Percentiles rank a stretch among this genome's conserved stretches.
Conservation (phyloP, 1,140 invertebrate species). For the Aphidius gifuensis region DNA sequence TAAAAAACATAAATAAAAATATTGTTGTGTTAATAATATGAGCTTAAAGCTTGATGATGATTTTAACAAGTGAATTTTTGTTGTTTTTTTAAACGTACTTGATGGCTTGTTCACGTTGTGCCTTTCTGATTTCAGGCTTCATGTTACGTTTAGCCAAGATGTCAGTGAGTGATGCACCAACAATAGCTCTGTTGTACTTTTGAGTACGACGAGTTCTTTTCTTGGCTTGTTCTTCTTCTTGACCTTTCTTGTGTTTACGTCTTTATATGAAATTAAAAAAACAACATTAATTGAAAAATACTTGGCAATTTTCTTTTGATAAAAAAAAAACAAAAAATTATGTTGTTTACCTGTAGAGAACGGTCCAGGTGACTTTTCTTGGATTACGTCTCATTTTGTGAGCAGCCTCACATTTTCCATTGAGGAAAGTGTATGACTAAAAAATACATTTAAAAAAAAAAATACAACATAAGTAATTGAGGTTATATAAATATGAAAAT, state of each 20-base stretch:
- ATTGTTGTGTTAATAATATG: no score
- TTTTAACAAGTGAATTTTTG: no score
- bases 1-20: constrained; percentile 47
- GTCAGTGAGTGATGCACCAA: constrained; percentile 93
- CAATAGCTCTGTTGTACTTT: constrained; percentile 96
- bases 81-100: constrained; percentile 62
- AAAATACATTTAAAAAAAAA: constrained; percentile 37
- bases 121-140: constrained; percentile 98
- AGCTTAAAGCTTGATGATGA: no score
- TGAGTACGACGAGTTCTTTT: constrained; percentile 92
- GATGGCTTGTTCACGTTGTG: constrained; percentile 96
- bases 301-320: not conserved
- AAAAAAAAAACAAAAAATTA: no score
- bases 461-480: no score
- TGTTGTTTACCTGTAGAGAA: constrained; percentile 79
- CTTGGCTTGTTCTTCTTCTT: constrained; percentile 90
- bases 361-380: constrained; percentile 98
- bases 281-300: no score
- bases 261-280: constrained; percentile 58
- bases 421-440: constrained; percentile 93
- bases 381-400: constrained; percentile 97
- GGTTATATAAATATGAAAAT: not conserved
- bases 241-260: constrained; percentile 98
- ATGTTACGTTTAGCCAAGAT: constrained; percentile 99
- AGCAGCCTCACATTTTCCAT: constrained; percentile 93